A percentile compares a stretch with the other conserved stretches of the same genome.
Conservation (phyloP, 1,140 invertebrate species). For the Heliconius nattereri region DNA sequence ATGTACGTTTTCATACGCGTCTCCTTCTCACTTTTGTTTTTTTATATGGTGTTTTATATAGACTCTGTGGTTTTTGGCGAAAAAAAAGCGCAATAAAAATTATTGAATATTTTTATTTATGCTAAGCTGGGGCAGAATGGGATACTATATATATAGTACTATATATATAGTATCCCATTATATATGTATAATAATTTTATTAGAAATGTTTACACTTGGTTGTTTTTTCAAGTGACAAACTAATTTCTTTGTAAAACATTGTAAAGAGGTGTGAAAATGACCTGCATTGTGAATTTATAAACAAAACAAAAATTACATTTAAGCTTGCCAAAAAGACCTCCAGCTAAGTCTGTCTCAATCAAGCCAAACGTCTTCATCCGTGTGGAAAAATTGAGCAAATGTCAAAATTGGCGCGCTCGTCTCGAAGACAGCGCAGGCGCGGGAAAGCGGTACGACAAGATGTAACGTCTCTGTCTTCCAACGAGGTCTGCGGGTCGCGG, state of each 20-base stretch:
- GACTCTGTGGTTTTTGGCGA: neutral
- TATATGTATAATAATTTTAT: no score
- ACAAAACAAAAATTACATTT: neutral
- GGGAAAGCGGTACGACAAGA: conserved; percentile 37
- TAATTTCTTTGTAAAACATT: no score
- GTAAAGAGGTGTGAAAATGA: no score
- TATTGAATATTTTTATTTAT: no score
- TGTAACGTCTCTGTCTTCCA: conserved; percentile 58
- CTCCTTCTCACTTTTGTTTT: neutral
- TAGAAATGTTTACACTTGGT: no score
- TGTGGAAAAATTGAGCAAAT: conserved; percentile 42
- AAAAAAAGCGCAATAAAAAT: neutral
- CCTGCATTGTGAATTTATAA: neutral
- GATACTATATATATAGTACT: no score
- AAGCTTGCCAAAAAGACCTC: neutral
- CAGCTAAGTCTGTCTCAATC: neutral
- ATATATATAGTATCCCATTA: no score
- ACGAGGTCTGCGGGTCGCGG: conserved; percentile 78
- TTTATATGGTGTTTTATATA: neutral
- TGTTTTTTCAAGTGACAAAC: no score
- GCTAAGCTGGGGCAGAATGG: no score
- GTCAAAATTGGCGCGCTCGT: conserved; percentile 70
- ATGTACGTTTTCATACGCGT: conserved; percentile 35
- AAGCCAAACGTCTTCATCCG: conserved; percentile 30
- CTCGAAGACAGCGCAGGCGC: conserved; percentile 58